A percentile compares a stretch with the other conserved stretches of the same genome.
phyloP scores from a whole-genome alignment of 2,888 invertebrate species.

The Antheraea yamamai region DNA sequence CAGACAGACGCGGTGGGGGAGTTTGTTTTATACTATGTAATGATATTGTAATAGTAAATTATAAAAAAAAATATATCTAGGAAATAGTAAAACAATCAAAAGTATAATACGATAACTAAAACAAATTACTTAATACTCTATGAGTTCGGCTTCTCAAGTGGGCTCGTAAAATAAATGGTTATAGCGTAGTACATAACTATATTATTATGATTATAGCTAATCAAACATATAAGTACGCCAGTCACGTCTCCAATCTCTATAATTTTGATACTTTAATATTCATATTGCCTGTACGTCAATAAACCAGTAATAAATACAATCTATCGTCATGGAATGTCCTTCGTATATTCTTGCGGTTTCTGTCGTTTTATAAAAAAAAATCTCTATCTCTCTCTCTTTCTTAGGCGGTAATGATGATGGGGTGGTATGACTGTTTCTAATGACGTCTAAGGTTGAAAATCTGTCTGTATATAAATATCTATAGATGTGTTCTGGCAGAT shows the following conservation, averaged over 20 bases:
- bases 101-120: not conserved
- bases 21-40: no score
- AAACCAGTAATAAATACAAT: constrained; percentile 21
- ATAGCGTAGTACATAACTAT: not conserved
- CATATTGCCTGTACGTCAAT: constrained; percentile 28
- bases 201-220: constrained; percentile 23
- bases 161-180: not conserved
- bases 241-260: constrained; percentile 27
- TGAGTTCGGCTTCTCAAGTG: not conserved
- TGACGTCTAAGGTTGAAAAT: no score
- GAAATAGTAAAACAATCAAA: not conserved
- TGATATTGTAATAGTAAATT: no score
- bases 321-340: constrained; percentile 1
- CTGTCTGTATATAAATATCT: no score
- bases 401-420: no score
- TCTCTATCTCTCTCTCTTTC: not conserved
- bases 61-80: not conserved
- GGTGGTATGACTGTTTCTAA: no score
- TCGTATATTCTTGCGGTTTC: not conserved
- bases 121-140: not conserved
- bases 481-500: no score
- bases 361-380: not conserved
- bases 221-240: constrained; percentile 25
- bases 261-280: constrained; percentile 30
- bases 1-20: no score